These are phyloP conservation scores for Neodontobutis hainanensis DNA, from an alignment of 2,113 vertebrate species.

Conservation along the genomic window DNA sequence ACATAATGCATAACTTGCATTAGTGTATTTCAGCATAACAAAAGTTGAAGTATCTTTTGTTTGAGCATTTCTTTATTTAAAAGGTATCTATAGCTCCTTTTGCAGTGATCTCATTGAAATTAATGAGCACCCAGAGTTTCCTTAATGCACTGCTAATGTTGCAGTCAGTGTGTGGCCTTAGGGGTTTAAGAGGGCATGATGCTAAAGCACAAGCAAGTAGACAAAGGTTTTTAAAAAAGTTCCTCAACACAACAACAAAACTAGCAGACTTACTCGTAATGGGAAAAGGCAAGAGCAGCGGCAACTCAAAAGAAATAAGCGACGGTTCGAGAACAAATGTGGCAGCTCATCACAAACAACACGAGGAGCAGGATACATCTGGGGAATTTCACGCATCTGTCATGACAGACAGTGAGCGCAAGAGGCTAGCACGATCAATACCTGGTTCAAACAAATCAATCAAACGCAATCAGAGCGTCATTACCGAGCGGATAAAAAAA, in stretches of 20 bases:
- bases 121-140: constrained; percentile 24
- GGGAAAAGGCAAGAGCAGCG: no score
- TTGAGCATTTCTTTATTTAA: neutral
- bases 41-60: neutral
- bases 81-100: neutral
- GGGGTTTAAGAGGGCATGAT: neutral
- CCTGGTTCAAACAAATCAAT: constrained; percentile 47
- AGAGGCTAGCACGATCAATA: constrained; percentile 47
- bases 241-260: neutral
- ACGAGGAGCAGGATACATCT: constrained; percentile 1
- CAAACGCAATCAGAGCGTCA: constrained; percentile 34
- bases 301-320: neutral
- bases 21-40: neutral
- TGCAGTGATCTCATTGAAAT: neutral
- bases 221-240: neutral
- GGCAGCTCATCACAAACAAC: constrained; percentile 27
- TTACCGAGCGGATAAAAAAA: constrained; percentile 26
- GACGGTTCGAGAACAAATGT: constrained; percentile 1
- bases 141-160: constrained; percentile 17
- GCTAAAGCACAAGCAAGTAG: constrained; percentile 2
- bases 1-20: no score
- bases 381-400: constrained; percentile 25
- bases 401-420: constrained; percentile 30
- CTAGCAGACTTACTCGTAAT: neutral
- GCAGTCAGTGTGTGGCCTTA: neutral